A percentile compares a stretch with the other conserved stretches of the same genome.
Evolutionary conservation across 1,140 invertebrate species (phyloP).

Genomic region (Argopecten irradians): DNA sequence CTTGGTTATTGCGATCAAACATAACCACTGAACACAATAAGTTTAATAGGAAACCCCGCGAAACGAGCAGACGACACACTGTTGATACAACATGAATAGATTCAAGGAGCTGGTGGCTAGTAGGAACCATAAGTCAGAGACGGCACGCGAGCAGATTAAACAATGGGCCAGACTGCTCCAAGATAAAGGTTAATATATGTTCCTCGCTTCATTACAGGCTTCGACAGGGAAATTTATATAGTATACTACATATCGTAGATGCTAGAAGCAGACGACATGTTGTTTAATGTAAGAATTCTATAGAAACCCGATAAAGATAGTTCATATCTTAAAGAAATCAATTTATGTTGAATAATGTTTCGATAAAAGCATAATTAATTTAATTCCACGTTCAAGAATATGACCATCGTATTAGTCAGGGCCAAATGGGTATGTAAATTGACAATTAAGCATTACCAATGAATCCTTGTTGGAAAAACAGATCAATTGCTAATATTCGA

Average conservation of each 20-base stretch:
- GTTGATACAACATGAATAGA: conserved; percentile 11
- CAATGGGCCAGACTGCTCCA: background rate
- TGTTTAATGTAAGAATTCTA: background rate
- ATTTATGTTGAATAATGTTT: too few species aligned
- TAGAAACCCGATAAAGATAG: too few species aligned
- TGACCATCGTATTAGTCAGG: too few species aligned
- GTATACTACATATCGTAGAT: background rate
- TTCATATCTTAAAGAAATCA: too few species aligned
- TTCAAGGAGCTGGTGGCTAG: background rate
- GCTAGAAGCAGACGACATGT: background rate
- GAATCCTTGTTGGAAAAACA: too few species aligned
- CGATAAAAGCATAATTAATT: too few species aligned
- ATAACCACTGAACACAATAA: too few species aligned
- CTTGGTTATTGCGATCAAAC: too few species aligned
- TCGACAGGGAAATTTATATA: background rate
- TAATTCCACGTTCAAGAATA: too few species aligned
- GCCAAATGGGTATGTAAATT: too few species aligned
- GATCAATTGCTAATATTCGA: too few species aligned
- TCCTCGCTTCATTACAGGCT: background rate
- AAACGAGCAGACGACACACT: background rate
- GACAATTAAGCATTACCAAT: too few species aligned
- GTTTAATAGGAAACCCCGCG: background rate
- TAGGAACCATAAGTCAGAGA: background rate
- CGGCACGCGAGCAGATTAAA: conserved; percentile 4
- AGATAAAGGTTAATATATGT: background rate